Conservation (phyloP, 1,140 invertebrate species). For the Plectus sambesii region DNA sequence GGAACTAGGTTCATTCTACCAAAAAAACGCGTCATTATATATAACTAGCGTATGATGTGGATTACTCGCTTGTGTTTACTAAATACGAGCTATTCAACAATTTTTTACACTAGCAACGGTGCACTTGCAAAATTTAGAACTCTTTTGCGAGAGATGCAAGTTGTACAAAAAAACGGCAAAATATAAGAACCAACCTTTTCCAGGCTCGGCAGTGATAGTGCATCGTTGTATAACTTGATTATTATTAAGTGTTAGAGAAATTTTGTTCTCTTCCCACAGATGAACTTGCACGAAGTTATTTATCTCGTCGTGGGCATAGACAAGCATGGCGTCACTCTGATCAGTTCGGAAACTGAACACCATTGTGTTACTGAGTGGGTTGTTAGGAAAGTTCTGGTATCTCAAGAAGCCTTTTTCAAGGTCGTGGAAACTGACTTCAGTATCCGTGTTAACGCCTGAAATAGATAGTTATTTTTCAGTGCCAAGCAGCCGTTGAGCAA, state of each 20-base stretch:
- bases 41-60: too few species aligned
- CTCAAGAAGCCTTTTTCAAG: slow-evolving; percentile 29
- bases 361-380: slow-evolving; percentile 40
- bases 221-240: slow-evolving; percentile 22
- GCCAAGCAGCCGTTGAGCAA: too few species aligned
- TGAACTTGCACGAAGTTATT: slow-evolving; percentile 48
- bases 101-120: neutral
- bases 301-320: slow-evolving; percentile 47
- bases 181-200: slow-evolving; percentile 17
- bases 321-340: slow-evolving; percentile 34
- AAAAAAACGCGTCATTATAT: too few species aligned
- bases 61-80: too few species aligned
- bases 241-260: slow-evolving; percentile 32
- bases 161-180: too few species aligned
- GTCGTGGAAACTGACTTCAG: slow-evolving; percentile 41
- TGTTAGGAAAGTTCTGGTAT: slow-evolving; percentile 17
- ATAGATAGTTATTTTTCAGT: too few species aligned
- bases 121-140: slow-evolving; percentile 5
- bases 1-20: too few species aligned
- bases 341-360: slow-evolving; percentile 46
- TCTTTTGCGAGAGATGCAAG: too few species aligned
- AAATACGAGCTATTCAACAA: too few species aligned
- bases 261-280: slow-evolving; percentile 31
- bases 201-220: slow-evolving; percentile 14
- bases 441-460: slow-evolving; percentile 46